Evolutionary conservation across 1,140 invertebrate species (phyloP), one percentile per base, ranked within the genome.

Genomic region (Ctenoplectra terminalis): DNA sequence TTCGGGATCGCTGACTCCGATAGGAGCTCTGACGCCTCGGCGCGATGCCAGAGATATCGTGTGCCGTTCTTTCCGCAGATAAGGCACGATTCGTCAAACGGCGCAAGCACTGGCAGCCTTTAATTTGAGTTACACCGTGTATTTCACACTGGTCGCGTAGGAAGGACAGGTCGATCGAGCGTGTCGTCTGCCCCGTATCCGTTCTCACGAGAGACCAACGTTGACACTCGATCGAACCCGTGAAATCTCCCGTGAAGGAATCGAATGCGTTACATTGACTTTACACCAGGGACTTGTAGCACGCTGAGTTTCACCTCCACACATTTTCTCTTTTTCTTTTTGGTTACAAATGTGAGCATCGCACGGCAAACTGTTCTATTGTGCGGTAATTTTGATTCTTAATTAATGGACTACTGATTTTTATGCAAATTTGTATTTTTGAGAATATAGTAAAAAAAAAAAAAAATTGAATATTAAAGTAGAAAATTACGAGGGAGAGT

Each of bases 171-270:
- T 43, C 61, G 61, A 64, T 40, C 61, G 61, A 40, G 20, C 61
- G 61, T 20, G 23, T 64, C 61, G 61, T 63, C 61, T 63, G 23
- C 34, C 61, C 43, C 37, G 37, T 64, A 64, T 64, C 61, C 61
- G 61, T 37, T 64, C 61, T 40, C 61, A 63, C 34, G 37, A 8
- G 4, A 5, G 20, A n/a, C 23, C 23, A 37, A 11, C 61, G 61
- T 63, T 63, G 61, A 63, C 61, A 63, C 37, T 40, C 37, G 61
- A 63, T 63, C 61, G 37, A 63, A 63, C 61, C 20, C 37, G 17
- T 61, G 60, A 61, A 61, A 61, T 61, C 60, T 37, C 20, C 60
- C 60, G 61, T 15, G 23, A 63, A n/a, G 20, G 37, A 31, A 61
- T 61, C 60, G 31, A 31, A 61, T 37, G 31, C 60, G 60, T 61